Percentiles rank a stretch among this genome's conserved stretches.
Evolutionary conservation across 2,797 vertebrate genomes (phyloP).

Genomic region (Poeciliopsis turneri): DNA sequence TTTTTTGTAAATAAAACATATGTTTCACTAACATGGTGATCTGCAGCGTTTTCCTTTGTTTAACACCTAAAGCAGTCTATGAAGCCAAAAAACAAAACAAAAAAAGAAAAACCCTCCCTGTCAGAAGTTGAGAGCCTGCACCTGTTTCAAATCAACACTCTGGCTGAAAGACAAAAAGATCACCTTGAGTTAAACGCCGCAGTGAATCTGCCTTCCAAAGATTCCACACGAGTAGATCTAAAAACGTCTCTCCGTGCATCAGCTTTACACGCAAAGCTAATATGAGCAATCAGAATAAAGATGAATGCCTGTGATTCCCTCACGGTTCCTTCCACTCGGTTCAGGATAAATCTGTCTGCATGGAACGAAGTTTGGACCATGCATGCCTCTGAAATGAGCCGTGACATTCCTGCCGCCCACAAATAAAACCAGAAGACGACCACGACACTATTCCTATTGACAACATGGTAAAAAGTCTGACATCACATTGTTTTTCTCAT

Average conservation of each 20-base stretch:
- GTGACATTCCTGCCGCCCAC: slow-evolving; percentile 47
- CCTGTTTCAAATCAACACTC: not conserved
- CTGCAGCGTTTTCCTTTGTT: not conserved
- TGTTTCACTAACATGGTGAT: not conserved
- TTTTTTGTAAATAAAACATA: not conserved
- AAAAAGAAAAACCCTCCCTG: not conserved
- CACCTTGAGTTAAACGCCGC: slow-evolving; percentile 26
- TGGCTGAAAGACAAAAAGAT: not conserved
- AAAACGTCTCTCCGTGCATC: slow-evolving; percentile 9
- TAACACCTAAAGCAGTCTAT: not conserved
- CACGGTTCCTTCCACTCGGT: slow-evolving; percentile 44
- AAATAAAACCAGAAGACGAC: slow-evolving; percentile 46
- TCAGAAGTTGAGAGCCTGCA: slow-evolving; percentile 37
- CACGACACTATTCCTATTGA: slow-evolving; percentile 63
- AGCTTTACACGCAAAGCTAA: slow-evolving; percentile 26
- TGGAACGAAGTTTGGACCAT: slow-evolving; percentile 32
- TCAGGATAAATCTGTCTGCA: slow-evolving; percentile 45
- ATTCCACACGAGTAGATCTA: slow-evolving; percentile 21
- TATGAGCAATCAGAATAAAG: slow-evolving; percentile 26
- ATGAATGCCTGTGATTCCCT: slow-evolving; percentile 14
- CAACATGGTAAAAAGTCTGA: slow-evolving; percentile 61
- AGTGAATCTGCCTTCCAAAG: slow-evolving; percentile 26
- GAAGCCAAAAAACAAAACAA: slow-evolving; percentile 19
- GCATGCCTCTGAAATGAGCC: slow-evolving; percentile 36
- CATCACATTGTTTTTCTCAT: slow-evolving; percentile 56